Base-by-base conservation (phyloP, 2,113 vertebrate species). In the Mola mola region DNA sequence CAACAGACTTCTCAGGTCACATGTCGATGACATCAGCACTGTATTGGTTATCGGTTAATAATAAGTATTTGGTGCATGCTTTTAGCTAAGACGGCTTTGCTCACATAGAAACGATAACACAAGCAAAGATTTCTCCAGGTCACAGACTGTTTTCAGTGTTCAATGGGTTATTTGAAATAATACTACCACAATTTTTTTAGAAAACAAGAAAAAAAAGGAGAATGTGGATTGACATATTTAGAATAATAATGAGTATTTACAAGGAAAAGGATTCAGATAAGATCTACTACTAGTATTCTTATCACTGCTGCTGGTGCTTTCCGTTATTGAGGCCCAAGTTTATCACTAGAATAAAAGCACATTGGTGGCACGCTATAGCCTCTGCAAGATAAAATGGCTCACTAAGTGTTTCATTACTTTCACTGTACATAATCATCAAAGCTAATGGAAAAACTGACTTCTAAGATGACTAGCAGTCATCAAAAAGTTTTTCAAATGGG, bases 381-480 rank as follows among this genome's bases (percentile, higher is more conserved):
- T 28, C 21, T 25, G n/a, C 26, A 44, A 34, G 3, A 40, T 26
- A 28, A 34, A 67, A 31, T 40, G 22, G 19, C 42, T 42, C 17
- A 47, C 33, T n/a, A 37, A 28, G 51, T 50, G 15, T 59, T 37
- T 34, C 7, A 62, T 51, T 47, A 17, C 16, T n/a, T 65, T 59
- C 52, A 72, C 28, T 24, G n/a, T 10, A 48, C 34, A 62, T 29
- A 15, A 22, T 29, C 13, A 49, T 62, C 16, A 37, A 12, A 34
- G 7, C 47, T 41, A 38, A 21, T 33, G 40, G 4, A 40, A 59
- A 17, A 50, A 42, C 25, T 12, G 11, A 5, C 41, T 46, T 65
- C 28, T 53, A 34, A 41, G 16, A 40, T 55, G 6, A 61, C 17
- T 55, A 36, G 8, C 29, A 26, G n/a, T n/a, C n/a, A n/a, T n/a